Base-by-base conservation (phyloP, 2,888 invertebrate genomes). In the Drosophila formosana region DNA sequence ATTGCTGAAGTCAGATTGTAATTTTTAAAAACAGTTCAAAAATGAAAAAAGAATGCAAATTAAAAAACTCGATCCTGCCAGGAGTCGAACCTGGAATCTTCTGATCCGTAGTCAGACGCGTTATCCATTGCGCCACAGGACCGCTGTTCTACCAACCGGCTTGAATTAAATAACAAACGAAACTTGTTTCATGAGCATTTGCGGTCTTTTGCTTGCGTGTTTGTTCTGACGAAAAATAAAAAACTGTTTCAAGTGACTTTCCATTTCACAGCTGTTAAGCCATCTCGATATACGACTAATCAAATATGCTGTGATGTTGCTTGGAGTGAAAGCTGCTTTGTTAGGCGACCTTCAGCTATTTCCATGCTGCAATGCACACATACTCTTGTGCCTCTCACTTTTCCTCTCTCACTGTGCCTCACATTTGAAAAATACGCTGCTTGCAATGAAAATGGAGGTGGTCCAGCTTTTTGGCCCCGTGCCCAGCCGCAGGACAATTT, bases 101-200 rank as follows among this genome's bases (percentile, higher is more conserved):
- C 91, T 91, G 91, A 91, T 91, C 91, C 91, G 91, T 91, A 91
- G 91, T 91, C 91, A 91, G 91, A 91, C 91, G 91, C 91, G 91
- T 91, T 91, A 91, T 91, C 91, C 91, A 91, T 91, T 91, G 90
- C 90, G 90, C 90, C 90, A 91, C 90, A 91, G 90, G 90, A 90
- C 91, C 90, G 34, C 1, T 46, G 13, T 0, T 1, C 4, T 0
- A 0, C 0, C 0, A 0, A 0, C 7, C 9, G 6, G 47, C 57
- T 41, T 8, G 7, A 47, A 11, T 9, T 18, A 39, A 47, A 49
- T 18, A 56, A 41, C n/a, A 58, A 58, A 8, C 28, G 3, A 39
- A 34, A 26, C 13, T 11, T 9, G 3, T n/a, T 53, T 8, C 4
- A 18, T 39, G 1, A 28, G 30, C 25, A 34, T 4, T 9, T 18